Evolutionary conservation across 92 coral and sea anemone genomes (phyloP).

Genomic region (Paragorgia papillata): DNA sequence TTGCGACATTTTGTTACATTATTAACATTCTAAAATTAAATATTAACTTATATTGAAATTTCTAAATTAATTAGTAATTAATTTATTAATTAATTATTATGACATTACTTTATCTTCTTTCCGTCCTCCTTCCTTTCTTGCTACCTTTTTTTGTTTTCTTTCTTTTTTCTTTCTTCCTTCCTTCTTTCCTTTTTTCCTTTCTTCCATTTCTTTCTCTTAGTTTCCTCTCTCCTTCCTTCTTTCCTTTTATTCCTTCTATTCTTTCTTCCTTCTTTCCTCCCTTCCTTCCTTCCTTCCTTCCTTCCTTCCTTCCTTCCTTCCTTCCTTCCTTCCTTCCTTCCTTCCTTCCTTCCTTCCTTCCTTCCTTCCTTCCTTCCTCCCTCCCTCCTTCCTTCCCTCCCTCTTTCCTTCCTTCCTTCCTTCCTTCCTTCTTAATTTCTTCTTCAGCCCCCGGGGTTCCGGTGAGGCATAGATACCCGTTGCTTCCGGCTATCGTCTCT

Average conservation of each 20-base stretch:
- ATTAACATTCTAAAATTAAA: too few relatives aligned
- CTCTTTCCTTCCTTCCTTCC: neutral
- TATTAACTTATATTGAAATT: too few relatives aligned
- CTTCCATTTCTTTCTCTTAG: neutral
- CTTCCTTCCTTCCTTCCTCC: neutral
- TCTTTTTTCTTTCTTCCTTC: neutral
- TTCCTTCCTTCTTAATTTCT: neutral
- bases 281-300: neutral
- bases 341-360: conserved; percentile 9
- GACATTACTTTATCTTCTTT: too few relatives aligned
- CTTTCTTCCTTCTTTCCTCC: neutral
- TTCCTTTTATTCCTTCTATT: neutral
- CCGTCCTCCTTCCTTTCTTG: neutral
- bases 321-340: conserved; percentile 8
- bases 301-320: conserved; percentile 4
- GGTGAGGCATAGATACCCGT: too few relatives aligned
- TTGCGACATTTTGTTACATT: too few relatives aligned
- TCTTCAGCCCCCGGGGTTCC: too few relatives aligned
- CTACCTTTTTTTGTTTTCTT: neutral
- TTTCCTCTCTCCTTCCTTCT: neutral
- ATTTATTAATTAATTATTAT: too few relatives aligned
- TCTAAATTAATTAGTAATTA: too few relatives aligned
- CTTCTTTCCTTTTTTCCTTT: conserved; percentile 1
- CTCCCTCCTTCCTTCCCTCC: neutral
- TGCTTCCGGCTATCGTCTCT: too few relatives aligned